phyloP scores from a whole-genome alignment of 2,797 vertebrate genomes.

The Eulemur coronatus region DNA sequence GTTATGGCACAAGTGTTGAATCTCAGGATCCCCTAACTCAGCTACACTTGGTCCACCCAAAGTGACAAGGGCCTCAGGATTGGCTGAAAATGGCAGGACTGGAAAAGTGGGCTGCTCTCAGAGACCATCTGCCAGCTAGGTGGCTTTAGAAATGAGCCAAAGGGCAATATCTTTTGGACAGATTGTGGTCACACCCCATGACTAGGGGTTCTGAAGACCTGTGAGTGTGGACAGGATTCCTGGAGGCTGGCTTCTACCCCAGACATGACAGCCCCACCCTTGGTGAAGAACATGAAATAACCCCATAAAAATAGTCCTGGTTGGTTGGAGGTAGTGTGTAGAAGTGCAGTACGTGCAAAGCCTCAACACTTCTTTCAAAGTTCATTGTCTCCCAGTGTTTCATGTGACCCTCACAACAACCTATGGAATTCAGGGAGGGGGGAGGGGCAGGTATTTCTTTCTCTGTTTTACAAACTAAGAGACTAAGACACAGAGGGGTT shows the following conservation, averaged over 20 bases:
- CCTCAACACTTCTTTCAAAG: constrained; percentile 5
- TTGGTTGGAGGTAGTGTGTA: background rate
- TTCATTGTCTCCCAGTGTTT: background rate
- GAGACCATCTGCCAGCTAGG: background rate
- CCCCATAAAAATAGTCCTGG: constrained; percentile 6
- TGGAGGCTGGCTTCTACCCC: constrained; percentile 3
- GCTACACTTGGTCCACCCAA: background rate
- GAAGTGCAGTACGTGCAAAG: background rate
- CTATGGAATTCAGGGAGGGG: background rate
- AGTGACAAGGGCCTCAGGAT: background rate
- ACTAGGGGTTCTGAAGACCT: background rate
- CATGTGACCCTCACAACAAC: background rate
- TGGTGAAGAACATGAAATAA: constrained; percentile 29
- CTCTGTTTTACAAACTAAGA: constrained; percentile 26
- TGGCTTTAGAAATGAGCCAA: constrained; percentile 36
- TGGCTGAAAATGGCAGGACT: background rate
- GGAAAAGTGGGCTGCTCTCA: background rate
- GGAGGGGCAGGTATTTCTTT: background rate
- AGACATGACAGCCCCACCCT: background rate
- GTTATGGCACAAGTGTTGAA: background rate
- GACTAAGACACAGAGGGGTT: background rate
- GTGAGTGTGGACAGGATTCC: background rate
- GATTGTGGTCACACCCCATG: background rate
- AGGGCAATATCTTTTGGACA: constrained; percentile 12
- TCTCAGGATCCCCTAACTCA: background rate